Conservation (phyloP, 2,888 invertebrate genomes). For the Ophion ellenae region DNA sequence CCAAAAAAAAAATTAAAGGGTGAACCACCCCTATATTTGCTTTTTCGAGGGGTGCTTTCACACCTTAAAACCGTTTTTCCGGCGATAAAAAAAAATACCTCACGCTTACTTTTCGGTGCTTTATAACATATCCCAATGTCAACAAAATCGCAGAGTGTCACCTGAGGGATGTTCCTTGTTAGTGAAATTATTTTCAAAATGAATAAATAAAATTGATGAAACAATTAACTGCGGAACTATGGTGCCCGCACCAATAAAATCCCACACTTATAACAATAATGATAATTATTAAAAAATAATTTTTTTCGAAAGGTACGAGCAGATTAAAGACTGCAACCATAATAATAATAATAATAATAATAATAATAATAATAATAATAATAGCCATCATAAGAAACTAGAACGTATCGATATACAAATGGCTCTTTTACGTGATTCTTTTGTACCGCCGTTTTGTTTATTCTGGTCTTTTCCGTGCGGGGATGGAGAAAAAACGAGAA, state of each 20-base stretch:
- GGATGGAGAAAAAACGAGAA: slow-evolving; percentile 38
- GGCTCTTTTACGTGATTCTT: slow-evolving; percentile 14
- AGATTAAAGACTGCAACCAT: neutral
- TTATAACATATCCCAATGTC: too few relatives aligned
- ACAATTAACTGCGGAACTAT: neutral
- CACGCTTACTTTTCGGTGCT: too few relatives aligned
- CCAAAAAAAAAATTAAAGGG: too few relatives aligned
- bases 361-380: neutral
- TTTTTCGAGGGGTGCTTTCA: too few relatives aligned
- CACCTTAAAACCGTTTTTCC: too few relatives aligned
- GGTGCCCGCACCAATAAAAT: too few relatives aligned
- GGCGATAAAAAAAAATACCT: too few relatives aligned
- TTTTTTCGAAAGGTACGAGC: neutral
- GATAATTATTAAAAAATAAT: neutral
- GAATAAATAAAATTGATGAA: neutral
- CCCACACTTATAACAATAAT: neutral
- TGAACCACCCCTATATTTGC: too few relatives aligned
- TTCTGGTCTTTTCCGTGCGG: slow-evolving; percentile 23
- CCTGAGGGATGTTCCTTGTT: too few relatives aligned
- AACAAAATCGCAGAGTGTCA: too few relatives aligned
- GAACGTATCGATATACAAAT: neutral
- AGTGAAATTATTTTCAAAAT: neutral
- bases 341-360: neutral
- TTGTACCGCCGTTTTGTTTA: slow-evolving; percentile 59
- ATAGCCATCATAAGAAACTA: slow-evolving; percentile 5